Evolutionary conservation across 1,140 invertebrate species (phyloP).

Genomic region (Lordiphosa mommai): DNA sequence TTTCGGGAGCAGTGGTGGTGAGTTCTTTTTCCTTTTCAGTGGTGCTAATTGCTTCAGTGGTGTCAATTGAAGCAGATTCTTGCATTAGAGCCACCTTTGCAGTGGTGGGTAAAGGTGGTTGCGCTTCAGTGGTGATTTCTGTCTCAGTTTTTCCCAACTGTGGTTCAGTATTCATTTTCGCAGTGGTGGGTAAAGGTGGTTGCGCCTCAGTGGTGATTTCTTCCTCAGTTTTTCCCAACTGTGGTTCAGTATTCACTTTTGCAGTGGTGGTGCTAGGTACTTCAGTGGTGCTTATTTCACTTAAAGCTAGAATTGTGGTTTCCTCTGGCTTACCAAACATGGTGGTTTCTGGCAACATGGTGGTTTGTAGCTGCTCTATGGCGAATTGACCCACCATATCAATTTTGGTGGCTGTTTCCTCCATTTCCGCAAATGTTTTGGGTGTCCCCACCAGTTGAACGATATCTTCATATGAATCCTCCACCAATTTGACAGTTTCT

Average conservation of each 20-base stretch:
- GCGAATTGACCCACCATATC: too few species aligned
- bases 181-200: neutral
- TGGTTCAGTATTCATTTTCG: too few species aligned
- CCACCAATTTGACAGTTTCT: neutral
- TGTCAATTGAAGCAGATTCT: too few species aligned
- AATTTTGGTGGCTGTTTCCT: neutral
- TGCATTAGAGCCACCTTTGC: neutral
- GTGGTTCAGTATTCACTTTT: too few species aligned
- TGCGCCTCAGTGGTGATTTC: neutral
- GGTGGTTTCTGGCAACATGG: neutral
- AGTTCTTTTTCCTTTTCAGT: too few species aligned
- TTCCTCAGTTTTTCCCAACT: too few species aligned
- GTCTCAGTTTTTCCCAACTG: too few species aligned
- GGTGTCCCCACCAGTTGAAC: neutral
- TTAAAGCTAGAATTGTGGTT: neutral
- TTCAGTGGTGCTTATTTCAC: neutral
- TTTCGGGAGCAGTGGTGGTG: neutral
- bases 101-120: slow-evolving; percentile 2
- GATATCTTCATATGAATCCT: neutral
- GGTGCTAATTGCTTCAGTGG: too few species aligned
- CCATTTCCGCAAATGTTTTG: neutral
- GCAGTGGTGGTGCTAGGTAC: too few species aligned
- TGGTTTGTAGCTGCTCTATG: neutral
- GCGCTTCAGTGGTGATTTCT: neutral
- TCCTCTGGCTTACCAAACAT: too few species aligned